Evolutionary conservation across 2,113 vertebrate species (phyloP).

Genomic region (Ancistrus triradiatus): DNA sequence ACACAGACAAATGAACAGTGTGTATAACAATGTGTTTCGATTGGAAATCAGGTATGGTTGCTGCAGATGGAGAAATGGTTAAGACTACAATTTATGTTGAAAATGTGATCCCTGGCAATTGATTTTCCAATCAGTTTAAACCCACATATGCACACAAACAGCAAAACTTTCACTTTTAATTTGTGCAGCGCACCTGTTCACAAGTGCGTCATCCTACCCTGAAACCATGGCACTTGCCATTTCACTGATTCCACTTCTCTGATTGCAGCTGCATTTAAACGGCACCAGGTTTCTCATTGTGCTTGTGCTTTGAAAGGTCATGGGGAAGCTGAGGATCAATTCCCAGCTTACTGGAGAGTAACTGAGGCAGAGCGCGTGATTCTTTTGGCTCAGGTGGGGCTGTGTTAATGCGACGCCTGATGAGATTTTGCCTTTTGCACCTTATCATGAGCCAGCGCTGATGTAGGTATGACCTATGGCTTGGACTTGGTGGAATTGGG

Average conservation of each 20-base stretch:
- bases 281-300: conserved; percentile 1
- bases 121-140: no score
- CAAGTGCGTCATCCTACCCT: not conserved
- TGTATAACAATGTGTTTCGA: no score
- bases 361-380: conserved; percentile 67
- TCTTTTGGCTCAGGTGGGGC: conserved; percentile 57
- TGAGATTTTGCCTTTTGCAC: conserved; percentile 62
- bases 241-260: conserved; percentile 22
- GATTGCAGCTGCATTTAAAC: conserved; percentile 23
- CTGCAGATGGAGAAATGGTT: no score
- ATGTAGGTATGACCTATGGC: conserved; percentile 58
- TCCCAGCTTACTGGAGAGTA: conserved; percentile 64
- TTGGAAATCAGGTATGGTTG: no score
- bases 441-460: conserved; percentile 61
- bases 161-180: no score
- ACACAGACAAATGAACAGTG: no score
- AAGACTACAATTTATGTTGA: no score
- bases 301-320: conserved; percentile 51
- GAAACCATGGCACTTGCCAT: conserved; percentile 25
- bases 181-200: no score
- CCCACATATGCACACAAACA: no score
- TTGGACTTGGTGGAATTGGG: no score
- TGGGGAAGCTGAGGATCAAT: conserved; percentile 65
- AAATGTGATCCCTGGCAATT: no score
- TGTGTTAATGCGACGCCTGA: conserved; percentile 59